Conservation (phyloP, 2,797 vertebrate species). For the Merluccius polli region DNA sequence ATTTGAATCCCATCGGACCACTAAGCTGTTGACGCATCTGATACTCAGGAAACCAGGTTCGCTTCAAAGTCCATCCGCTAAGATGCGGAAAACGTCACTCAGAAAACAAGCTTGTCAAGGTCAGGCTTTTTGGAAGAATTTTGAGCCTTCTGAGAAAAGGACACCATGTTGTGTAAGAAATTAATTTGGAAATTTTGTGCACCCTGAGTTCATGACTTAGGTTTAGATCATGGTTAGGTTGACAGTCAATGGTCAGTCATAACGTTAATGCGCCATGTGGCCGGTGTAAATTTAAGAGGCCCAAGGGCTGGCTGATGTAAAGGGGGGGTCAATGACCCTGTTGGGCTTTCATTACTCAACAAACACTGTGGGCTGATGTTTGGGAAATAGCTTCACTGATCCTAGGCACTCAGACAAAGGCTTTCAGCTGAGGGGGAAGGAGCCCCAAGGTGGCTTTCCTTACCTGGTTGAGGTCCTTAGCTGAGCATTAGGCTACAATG, state of each 20-base stretch:
- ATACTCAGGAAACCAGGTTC: constrained; percentile 19
- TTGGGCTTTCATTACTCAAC: constrained; percentile 25
- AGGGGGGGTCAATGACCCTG: constrained; percentile 16
- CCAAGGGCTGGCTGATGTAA: constrained; percentile 12
- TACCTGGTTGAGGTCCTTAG: no score
- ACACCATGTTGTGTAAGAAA: constrained; percentile 45
- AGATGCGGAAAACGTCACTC: constrained; percentile 11
- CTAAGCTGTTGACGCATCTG: constrained; percentile 13
- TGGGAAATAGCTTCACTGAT: constrained; percentile 22
- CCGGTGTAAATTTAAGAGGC: no score
- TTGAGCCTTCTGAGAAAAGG: constrained; percentile 30
- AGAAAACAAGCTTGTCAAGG: constrained; percentile 1
- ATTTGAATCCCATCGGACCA: constrained; percentile 27
- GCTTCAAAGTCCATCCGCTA: constrained; percentile 20
- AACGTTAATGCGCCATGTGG: constrained; percentile 25
- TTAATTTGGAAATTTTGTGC: constrained; percentile 32
- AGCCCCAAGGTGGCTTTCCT: no score
- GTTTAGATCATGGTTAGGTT: constrained; percentile 5
- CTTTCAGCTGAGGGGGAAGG: no score
- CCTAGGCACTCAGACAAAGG: background rate
- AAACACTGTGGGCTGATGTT: constrained; percentile 18
- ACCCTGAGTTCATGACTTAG: constrained; percentile 4
- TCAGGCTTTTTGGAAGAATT: constrained; percentile 9
- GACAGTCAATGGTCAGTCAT: background rate
- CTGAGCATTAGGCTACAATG: no score